These are phyloP conservation scores for Artemia franciscana DNA, from an alignment of 1,140 invertebrate genomes.

Conservation along the genomic window DNA sequence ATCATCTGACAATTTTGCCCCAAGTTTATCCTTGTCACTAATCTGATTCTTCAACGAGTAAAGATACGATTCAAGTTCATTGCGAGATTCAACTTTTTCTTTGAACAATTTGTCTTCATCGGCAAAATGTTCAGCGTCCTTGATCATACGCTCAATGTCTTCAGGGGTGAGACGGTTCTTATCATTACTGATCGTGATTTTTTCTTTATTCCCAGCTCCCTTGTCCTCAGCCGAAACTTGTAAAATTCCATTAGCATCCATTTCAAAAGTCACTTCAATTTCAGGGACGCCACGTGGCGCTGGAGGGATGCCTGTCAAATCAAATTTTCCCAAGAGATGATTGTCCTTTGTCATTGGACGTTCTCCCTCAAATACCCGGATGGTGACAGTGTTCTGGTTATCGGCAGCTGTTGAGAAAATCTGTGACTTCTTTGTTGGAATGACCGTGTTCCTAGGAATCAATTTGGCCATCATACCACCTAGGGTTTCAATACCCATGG, in stretches of 20 bases:
- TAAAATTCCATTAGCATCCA: constrained; percentile 24
- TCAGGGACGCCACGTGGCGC: no score
- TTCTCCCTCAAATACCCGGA: constrained; percentile 67
- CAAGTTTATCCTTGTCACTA: constrained; percentile 90
- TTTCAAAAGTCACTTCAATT: constrained; percentile 25
- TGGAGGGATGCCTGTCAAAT: no score
- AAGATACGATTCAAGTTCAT: constrained; percentile 87
- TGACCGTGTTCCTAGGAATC: constrained; percentile 91
- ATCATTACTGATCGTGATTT: constrained; percentile 96
- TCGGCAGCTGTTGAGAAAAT: constrained; percentile 98
- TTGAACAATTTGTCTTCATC: constrained; percentile 96
- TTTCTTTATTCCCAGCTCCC: constrained; percentile 91
- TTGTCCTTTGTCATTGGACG: constrained; percentile 81
- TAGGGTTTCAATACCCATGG: constrained; percentile 97
- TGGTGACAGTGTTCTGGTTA: constrained; percentile 96
- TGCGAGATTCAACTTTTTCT: constrained; percentile 82
- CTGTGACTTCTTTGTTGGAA: constrained; percentile 98
- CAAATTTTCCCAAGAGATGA: constrained; percentile 87
- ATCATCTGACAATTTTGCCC: constrained; percentile 62
- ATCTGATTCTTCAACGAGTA: constrained; percentile 97
- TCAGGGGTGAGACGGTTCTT: constrained; percentile 89
- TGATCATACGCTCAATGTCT: constrained; percentile 96
- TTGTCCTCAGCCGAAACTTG: constrained; percentile 89
- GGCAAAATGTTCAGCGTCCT: constrained; percentile 92
- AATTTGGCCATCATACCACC: constrained; percentile 99